These are phyloP conservation scores for Lacanobia oleracea DNA, from an alignment of 2,888 invertebrate species.

Conservation along the genomic window DNA sequence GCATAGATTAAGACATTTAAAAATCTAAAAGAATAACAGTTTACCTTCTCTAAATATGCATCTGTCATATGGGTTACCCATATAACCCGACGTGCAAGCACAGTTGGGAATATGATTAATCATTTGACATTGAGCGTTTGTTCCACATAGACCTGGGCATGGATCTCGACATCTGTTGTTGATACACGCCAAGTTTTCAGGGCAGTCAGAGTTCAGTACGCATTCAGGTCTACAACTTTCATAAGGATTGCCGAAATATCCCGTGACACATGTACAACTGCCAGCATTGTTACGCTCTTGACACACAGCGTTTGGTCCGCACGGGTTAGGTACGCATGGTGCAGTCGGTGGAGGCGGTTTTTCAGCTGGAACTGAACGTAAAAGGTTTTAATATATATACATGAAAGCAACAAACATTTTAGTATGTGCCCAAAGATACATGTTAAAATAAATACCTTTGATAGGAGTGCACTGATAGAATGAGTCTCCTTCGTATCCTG, in stretches of 20 bases:
- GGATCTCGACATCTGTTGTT: slow-evolving; percentile 93
- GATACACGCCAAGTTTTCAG: slow-evolving; percentile 92
- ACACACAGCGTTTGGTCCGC: slow-evolving; percentile 93
- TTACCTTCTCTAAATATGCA: slow-evolving; percentile 84
- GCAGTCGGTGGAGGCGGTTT: slow-evolving; percentile 73
- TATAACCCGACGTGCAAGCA: slow-evolving; percentile 91
- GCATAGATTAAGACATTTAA: background rate
- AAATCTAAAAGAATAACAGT: background rate
- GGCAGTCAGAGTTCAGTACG: slow-evolving; percentile 92
- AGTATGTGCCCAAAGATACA: background rate
- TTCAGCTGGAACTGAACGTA: slow-evolving; percentile 63
- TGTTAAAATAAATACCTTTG: slow-evolving; percentile 79
- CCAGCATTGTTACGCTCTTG: slow-evolving; percentile 92
- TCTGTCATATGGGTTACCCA: slow-evolving; percentile 93
- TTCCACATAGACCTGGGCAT: slow-evolving; percentile 94
- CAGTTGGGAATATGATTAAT: slow-evolving; percentile 95
- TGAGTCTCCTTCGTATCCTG: slow-evolving; percentile 94
- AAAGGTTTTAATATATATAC: background rate
- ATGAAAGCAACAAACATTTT: background rate
- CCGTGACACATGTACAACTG: slow-evolving; percentile 92
- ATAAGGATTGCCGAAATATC: slow-evolving; percentile 93
- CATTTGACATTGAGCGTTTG: slow-evolving; percentile 93
- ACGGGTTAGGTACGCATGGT: slow-evolving; percentile 92
- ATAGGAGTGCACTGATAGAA: slow-evolving; percentile 92
- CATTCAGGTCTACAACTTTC: slow-evolving; percentile 94